Conservation (phyloP, 2,797 vertebrate species). For the Eptatretus atami region DNA sequence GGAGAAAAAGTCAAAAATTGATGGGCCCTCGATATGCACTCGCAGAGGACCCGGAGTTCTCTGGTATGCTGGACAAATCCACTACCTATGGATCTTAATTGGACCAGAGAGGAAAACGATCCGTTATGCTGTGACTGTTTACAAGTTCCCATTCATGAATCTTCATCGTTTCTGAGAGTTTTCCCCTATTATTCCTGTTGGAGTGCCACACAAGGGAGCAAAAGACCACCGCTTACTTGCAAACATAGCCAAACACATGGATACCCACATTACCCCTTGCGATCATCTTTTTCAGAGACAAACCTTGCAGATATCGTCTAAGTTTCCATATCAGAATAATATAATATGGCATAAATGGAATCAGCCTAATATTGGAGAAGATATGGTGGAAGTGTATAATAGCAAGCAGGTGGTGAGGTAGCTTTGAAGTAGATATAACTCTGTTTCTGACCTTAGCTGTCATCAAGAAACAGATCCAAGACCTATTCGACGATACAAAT, state of each 20-base stretch:
- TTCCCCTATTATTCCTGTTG: constrained; percentile 24
- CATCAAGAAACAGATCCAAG: constrained; percentile 32
- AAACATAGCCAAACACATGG: constrained; percentile 14
- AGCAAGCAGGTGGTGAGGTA: constrained; percentile 28
- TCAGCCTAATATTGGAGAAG: not conserved
- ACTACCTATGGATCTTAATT: constrained; percentile 55
- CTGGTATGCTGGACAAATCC: constrained; percentile 36
- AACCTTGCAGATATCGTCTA: constrained; percentile 45
- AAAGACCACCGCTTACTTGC: constrained; percentile 22
- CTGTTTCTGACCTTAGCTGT: constrained; percentile 59
- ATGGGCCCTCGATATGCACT: constrained; percentile 47
- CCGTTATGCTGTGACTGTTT: constrained; percentile 86
- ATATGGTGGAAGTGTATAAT: too few species aligned
- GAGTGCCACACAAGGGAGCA: constrained; percentile 16
- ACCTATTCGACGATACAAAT: constrained; percentile 60
- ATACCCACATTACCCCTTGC: constrained; percentile 29
- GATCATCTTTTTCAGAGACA: constrained; percentile 78
- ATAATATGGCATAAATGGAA: constrained; percentile 29
- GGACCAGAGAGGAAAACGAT: constrained; percentile 58
- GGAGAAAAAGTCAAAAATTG: constrained; percentile 58
- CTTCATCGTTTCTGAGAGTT: constrained; percentile 55
- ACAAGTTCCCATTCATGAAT: constrained; percentile 68
- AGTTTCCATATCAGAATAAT: constrained; percentile 34
- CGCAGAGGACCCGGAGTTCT: constrained; percentile 41
- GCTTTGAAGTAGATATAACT: constrained; percentile 68